Base-by-base conservation (phyloP, 2,888 invertebrate species). In the Pterobdella sp. region DNA sequence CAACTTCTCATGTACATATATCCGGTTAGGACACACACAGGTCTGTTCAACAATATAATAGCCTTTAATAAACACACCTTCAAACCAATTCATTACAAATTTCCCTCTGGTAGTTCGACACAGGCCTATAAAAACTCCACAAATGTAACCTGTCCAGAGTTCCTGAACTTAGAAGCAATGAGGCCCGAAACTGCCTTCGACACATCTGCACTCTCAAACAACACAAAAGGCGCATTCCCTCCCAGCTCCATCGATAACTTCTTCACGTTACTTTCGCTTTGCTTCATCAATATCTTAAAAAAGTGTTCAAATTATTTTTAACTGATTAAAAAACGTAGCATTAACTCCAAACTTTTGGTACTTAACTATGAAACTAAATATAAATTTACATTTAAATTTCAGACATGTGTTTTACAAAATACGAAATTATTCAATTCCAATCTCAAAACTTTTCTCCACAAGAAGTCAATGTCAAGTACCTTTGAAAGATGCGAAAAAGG, bases 211-310 rank as follows among this genome's bases (percentile, higher is more conserved):
- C 90, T 90, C 74, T 93, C 88, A 81, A 97, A 97, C 4, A 99
- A 93, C 79, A 99, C 93, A 80, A 95, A 95, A 0, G 98, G 95
- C 0, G 97, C 97, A 87, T 98, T 98, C 7, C 98, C 98, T 49
- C 98, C 98, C 71, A 99, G 86, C 84, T 99, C 98, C 76, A 99
- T 86, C n/a, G 91, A 88, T 3, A 96, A 86, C 75, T 91, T 87
- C 84, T 98, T 98, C 68, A 98, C 88, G 0, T 92, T 91, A 64
- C 88, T 86, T 0, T 95, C 90, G 78, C 91, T 92, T 80, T 93
- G 91, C 66, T 88, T 86, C 83, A 94, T 91, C 31, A 88, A 80
- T 69, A 85, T 79, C 86, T 87, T 77, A 67, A n/a, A 56, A n/a
- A 32, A 29, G 26, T 18, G 7, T 67, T 67, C 10, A 32, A 32